phyloP scores from a whole-genome alignment of 2,113 vertebrate species.

The Laterallus jamaicensis region DNA sequence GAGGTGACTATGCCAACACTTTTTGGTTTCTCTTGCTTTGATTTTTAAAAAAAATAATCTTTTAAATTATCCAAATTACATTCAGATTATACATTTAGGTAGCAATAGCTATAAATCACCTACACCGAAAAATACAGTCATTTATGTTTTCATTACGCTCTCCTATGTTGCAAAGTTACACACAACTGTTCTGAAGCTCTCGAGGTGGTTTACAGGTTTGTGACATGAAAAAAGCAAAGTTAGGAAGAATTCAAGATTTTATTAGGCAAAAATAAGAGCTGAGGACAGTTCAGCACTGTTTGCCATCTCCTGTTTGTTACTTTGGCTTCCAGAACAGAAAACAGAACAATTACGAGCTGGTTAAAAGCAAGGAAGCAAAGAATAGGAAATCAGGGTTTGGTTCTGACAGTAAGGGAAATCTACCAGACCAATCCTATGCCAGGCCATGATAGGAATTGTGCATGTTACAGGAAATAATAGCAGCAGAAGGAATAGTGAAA shows the following conservation, averaged over 20 bases:
- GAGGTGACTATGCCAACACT: not conserved
- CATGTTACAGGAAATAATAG: not conserved
- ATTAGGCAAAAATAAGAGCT: not conserved
- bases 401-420: not conserved
- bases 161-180: not conserved
- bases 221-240: not conserved
- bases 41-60: not conserved
- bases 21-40: not conserved
- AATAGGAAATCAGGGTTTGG: not conserved
- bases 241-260: not conserved
- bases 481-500: not conserved
- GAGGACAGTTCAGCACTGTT: not conserved
- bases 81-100: not conserved
- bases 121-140: not conserved
- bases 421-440: not conserved
- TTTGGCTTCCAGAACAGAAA: not conserved
- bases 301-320: not conserved
- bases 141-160: not conserved
- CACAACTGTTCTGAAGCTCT: not conserved
- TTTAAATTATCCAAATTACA: not conserved
- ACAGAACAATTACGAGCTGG: not conserved
- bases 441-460: not conserved
- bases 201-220: not conserved
- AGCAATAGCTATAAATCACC: not conserved
- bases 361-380: not conserved